Evolutionary conservation across 2,888 invertebrate genomes (phyloP).

Genomic region (Drepanosiphum platanoidis): DNA sequence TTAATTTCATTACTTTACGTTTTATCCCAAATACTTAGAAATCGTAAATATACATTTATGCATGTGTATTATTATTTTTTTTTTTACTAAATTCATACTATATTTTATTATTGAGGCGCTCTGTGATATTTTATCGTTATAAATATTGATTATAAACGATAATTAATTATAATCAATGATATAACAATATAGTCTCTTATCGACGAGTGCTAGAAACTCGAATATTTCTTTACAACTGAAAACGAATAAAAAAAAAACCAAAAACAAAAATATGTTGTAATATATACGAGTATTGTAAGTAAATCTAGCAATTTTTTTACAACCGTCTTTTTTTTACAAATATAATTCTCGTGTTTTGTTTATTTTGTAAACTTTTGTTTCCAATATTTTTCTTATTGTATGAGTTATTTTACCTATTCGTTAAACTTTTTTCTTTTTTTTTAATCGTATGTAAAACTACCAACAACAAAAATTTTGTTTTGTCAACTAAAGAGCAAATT

Average conservation of each 20-base stretch:
- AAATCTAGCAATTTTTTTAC: neutral
- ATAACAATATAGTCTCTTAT: conserved; percentile 14
- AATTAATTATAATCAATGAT: neutral
- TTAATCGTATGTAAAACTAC: neutral
- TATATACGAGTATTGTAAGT: no score
- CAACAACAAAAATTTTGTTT: neutral
- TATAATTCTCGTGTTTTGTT: neutral
- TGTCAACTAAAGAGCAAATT: neutral
- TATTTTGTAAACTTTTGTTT: neutral
- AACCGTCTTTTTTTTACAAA: neutral
- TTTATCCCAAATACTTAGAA: neutral
- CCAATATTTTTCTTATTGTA: neutral
- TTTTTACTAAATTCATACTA: conserved; percentile 20
- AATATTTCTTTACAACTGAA: conserved; percentile 28
- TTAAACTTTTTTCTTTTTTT: neutral
- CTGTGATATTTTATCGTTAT: conserved; percentile 54
- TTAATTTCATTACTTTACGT: neutral
- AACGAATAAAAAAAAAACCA: neutral
- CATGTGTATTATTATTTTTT: neutral
- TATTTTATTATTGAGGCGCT: conserved; percentile 23
- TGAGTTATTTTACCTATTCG: neutral
- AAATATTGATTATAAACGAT: neutral
- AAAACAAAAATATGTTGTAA: neutral
- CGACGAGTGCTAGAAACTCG: neutral
- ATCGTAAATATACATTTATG: neutral